These are phyloP conservation scores for Fopius arisanus DNA, from an alignment of 1,140 invertebrate genomes.

Conservation along the genomic window DNA sequence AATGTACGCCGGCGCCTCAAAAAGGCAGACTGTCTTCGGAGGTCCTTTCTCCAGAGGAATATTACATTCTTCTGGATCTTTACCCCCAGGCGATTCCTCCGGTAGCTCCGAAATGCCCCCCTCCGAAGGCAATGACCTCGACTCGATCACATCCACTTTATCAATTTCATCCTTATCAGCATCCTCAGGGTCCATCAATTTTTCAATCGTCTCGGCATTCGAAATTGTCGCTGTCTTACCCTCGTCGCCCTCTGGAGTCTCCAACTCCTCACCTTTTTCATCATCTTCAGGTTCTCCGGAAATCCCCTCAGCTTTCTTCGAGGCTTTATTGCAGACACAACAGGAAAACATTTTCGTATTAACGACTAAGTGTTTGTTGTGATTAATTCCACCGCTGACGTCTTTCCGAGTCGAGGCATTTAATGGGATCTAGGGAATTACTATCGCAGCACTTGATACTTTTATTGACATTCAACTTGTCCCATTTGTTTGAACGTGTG, in stretches of 20 bases:
- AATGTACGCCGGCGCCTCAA: slow-evolving; percentile 47
- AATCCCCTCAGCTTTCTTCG: slow-evolving; percentile 19
- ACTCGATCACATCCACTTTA: background rate
- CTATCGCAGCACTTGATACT: no score
- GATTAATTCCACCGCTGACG: no score
- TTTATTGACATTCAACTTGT: no score
- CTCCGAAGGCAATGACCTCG: background rate
- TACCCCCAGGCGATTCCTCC: background rate
- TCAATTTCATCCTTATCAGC: background rate
- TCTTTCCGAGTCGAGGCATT: no score
- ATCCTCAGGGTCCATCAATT: background rate
- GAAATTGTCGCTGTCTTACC: background rate
- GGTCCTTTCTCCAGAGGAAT: background rate
- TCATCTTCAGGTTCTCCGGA: background rate
- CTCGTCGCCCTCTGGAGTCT: background rate
- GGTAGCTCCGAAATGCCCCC: background rate
- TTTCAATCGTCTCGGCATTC: background rate
- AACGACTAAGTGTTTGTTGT: background rate
- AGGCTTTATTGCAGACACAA: slow-evolving; percentile 54
- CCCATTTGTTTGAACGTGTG: no score
- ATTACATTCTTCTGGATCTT: background rate
- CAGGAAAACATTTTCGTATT: slow-evolving; percentile 59
- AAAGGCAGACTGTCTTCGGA: slow-evolving; percentile 32
- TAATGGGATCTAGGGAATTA: no score
- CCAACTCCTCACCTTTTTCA: background rate